Base-by-base conservation (phyloP, 2,888 invertebrate species). In the Acrocyrtus sp. region DNA sequence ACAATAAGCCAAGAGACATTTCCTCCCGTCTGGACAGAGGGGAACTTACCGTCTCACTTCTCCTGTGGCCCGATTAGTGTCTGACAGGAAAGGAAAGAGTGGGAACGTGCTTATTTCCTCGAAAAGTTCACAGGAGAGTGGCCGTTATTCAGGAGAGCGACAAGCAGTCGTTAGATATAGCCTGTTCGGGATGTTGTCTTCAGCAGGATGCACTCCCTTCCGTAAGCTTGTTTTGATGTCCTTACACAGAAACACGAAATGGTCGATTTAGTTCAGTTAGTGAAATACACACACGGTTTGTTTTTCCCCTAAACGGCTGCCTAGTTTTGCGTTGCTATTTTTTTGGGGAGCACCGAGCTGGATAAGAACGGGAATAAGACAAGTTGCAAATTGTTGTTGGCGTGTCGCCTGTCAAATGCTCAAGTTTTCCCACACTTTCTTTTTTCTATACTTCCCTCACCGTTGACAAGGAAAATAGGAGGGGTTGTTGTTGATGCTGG, bases 341-440 rank as follows among this genome's bases (percentile, higher is more conserved):
- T 54, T 47, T 22, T 12, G n/a, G 4, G 5, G n/a, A 17, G 10
- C 53, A 26, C 34, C 57, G 65, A 72, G 58, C 54, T 72, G 74
- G 68, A 68, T 67, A 68, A 68, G 48, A 53, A 57, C 65, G 53
- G 65, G 54, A 72, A 53, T 41, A 56, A 72, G 72, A 72, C 72
- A 72, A 72, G 72, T 72, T 72, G 73, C 73, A 73, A 73, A 67
- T 74, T 74, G 68, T 63, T 74, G 56, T 63, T 74, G 74, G 57
- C 67, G 58, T 72, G 72, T 72, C 72, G 72, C 66, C 72, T 66
- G 72, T 72, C 72, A 72, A 72, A 72, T 19, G 72, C 43, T 53
- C 24, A 72, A 65, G 72, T 72, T 72, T 72, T 72, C 72, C 66
- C 72, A 72, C 72, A 72, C 67, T 68, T 61, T 39, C n/a, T 47